Percentiles rank a stretch among this genome's conserved stretches.
phyloP scores from a whole-genome alignment of 2,113 vertebrate species.

The Phrynocephalus versicolor region DNA sequence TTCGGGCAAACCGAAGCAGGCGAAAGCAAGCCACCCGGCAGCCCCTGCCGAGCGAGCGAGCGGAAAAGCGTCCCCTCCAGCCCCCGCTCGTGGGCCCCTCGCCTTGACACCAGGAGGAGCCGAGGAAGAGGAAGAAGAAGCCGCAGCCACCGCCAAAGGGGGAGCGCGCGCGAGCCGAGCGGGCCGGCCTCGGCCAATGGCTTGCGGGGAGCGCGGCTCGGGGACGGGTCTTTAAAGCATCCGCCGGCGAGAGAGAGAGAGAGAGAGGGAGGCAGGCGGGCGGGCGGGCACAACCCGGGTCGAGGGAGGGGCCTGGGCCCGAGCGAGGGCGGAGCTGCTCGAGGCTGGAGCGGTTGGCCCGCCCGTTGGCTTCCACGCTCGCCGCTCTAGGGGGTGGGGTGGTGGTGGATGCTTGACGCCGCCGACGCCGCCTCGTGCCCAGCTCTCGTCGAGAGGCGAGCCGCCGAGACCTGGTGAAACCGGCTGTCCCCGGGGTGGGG shows the following conservation, averaged over 20 bases:
- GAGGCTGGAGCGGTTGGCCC: not conserved
- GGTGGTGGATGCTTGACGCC: too few relatives aligned
- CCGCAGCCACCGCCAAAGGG: not conserved
- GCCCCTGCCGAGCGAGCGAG: too few relatives aligned
- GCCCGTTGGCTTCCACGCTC: not conserved
- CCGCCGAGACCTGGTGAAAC: not conserved
- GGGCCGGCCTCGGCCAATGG: constrained; percentile 5
- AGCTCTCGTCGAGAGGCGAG: not conserved
- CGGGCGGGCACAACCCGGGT: too few relatives aligned
- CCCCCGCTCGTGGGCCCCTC: not conserved
- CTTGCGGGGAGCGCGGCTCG: not conserved
- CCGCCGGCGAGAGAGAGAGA: not conserved
- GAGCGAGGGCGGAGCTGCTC: too few relatives aligned
- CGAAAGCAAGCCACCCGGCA: too few relatives aligned
- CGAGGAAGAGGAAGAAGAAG: too few relatives aligned
- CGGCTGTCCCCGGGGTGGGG: too few relatives aligned
- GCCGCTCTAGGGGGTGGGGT: not conserved
- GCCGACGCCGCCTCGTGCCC: not conserved
- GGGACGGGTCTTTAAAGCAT: constrained; percentile 17
- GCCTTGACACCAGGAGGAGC: too few relatives aligned
- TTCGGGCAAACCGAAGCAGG: not conserved
- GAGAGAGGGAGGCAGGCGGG: not conserved
- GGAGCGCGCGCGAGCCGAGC: not conserved
- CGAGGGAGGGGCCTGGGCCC: not conserved
- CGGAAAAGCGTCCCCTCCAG: too few relatives aligned